phyloP scores from a whole-genome alignment of 2,797 vertebrate species.

The Mormyrus hasselquistii region DNA sequence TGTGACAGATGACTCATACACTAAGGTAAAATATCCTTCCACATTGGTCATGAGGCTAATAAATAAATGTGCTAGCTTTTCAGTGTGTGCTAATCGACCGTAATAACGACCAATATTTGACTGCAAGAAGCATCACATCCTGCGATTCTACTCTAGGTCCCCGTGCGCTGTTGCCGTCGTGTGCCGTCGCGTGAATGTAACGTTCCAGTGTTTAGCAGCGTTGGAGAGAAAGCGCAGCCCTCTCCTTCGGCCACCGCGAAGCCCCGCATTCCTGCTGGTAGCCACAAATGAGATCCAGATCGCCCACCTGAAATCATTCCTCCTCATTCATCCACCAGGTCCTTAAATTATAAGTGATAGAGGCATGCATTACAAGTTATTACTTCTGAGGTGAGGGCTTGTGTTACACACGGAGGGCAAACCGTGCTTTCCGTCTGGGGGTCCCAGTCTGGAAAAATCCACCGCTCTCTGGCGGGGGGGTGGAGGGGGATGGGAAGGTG shows the following conservation, averaged over 20 bases:
- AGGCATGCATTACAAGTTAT: conserved; percentile 7
- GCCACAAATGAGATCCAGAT: background rate
- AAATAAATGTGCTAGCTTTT: background rate
- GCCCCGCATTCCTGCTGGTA: background rate
- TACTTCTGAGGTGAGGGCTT: conserved; percentile 7
- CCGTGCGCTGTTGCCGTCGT: background rate
- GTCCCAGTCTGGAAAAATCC: background rate
- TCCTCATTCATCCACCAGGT: background rate
- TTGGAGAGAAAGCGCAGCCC: background rate
- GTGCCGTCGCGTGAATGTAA: background rate
- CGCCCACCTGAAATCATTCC: background rate
- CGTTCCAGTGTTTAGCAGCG: background rate
- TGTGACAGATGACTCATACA: background rate
- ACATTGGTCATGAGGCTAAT: background rate
- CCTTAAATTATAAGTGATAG: conserved; percentile 19
- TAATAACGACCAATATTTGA: background rate
- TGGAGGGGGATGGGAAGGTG: background rate
- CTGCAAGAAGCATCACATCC: background rate
- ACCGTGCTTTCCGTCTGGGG: background rate
- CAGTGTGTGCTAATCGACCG: background rate
- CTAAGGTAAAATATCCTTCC: background rate
- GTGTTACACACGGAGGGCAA: conserved; percentile 10
- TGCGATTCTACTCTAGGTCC: background rate
- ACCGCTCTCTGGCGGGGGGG: background rate
- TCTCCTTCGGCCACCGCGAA: background rate